Conservation (phyloP, 2,888 invertebrate species). For the Hedychridium roseum region DNA sequence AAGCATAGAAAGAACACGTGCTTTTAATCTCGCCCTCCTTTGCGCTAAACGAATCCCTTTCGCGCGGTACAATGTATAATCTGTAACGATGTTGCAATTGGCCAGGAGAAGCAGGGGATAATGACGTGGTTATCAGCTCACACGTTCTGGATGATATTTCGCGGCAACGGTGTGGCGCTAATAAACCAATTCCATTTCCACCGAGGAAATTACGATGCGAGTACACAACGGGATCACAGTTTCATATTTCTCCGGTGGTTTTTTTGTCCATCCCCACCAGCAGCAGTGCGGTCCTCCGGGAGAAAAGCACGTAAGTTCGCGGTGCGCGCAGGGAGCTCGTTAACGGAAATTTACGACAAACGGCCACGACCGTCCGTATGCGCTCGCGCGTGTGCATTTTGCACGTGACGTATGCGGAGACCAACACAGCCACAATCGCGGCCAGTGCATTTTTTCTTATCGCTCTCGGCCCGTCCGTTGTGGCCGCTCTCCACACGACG, state of each 20-base stretch:
- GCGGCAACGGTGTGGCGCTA: constrained; percentile 3
- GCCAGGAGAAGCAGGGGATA: too few species aligned
- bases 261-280: constrained; percentile 5
- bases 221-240: constrained; percentile 13
- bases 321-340: constrained; percentile 20
- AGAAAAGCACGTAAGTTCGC: constrained; percentile 1
- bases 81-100: too few species aligned
- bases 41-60: too few species aligned
- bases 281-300: background rate
- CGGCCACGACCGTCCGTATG: constrained; percentile 15
- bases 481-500: too few species aligned
- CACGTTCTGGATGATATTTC: too few species aligned
- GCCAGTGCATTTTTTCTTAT: constrained; percentile 16
- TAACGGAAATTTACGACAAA: constrained; percentile 34
- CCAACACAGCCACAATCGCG: background rate
- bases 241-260: constrained; percentile 17
- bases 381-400: background rate
- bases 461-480: constrained; percentile 1
- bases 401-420: constrained; percentile 1
- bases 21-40: too few species aligned
- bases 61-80: too few species aligned
- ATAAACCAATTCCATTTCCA: constrained; percentile 24
- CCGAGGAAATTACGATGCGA: constrained; percentile 15
- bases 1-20: too few species aligned
- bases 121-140: too few species aligned